Evolutionary conservation across 2,113 vertebrate species (phyloP).

Genomic region (Taurulus bubalis): DNA sequence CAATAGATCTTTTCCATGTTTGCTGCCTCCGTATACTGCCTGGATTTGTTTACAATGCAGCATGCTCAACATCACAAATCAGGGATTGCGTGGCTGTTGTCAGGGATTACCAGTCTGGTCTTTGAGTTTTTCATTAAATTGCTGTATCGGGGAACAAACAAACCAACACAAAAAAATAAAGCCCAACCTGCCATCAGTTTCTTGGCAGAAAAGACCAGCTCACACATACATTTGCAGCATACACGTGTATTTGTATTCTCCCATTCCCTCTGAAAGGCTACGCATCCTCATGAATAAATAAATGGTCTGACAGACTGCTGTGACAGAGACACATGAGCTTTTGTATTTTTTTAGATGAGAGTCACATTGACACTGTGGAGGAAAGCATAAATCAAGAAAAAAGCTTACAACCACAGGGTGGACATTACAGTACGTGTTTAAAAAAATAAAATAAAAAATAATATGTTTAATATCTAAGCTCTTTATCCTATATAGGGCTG

Average conservation of each 20-base stretch:
- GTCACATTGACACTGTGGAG: constrained; percentile 30
- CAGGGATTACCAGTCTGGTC: constrained; percentile 72
- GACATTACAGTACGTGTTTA: constrained; percentile 37
- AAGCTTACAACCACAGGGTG: constrained; percentile 52
- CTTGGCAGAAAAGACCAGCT: constrained; percentile 40
- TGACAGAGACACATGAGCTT: constrained; percentile 57
- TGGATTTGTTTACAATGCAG: constrained; percentile 70
- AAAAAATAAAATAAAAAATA: too few relatives aligned
- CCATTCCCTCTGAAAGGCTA: constrained; percentile 12
- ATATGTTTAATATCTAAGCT: constrained; percentile 79
- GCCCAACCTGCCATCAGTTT: constrained; percentile 21
- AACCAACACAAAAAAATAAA: constrained; percentile 11
- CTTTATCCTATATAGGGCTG: constrained; percentile 75
- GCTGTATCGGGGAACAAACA: constrained; percentile 67
- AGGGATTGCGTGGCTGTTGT: constrained; percentile 74
- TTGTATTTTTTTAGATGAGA: constrained; percentile 34
- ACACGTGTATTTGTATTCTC: constrained; percentile 14
- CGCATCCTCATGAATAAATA: constrained; percentile 59
- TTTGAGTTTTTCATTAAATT: constrained; percentile 74
- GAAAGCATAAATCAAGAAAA: constrained; percentile 63
- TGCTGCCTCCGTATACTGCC: constrained; percentile 54
- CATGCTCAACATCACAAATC: constrained; percentile 78
- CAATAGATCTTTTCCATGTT: constrained; percentile 60
- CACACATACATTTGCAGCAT: constrained; percentile 38
- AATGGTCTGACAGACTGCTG: constrained; percentile 40